Evolutionary conservation across 2,888 invertebrate genomes (phyloP), one percentile per base, ranked within the genome.

Genomic region (Papilio protenor): DNA sequence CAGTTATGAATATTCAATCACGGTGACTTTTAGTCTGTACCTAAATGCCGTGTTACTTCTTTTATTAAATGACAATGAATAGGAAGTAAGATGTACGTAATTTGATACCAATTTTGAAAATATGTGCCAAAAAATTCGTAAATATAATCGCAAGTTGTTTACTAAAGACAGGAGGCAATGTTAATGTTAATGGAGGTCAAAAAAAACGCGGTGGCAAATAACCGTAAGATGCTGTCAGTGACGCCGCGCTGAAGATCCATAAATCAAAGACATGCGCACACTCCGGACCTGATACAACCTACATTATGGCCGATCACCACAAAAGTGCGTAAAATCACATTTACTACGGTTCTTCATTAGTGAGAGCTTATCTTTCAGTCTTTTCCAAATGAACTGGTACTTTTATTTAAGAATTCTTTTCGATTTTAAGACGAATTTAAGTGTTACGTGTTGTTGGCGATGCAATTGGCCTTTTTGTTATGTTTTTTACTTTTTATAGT

Each of bases 1-100:
- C 1, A 18, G 75, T 79, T 70, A 84, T 84, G 80, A 82, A 83
- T 83, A 84, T 82, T 82, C 82, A 82, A 81, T 79, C n/a, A 78
- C 70, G 77, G 47, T 57, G 64, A 79, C 77, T 73, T 75, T 81
- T 77, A 79, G 55, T 55, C 75, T 73, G 61, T 75, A 77, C 23
- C 3, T 52, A 52, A 18, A 61, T 47, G 21, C 8, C 21, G 64
- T 33, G 18, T 33, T 6, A 52, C 5, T 52, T 52, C 16, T 52
- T 52, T 52, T 52, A 18, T 52, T 55, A 18, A 21, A 55, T 55
- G n/a, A 55, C 55, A 55, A 55, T 2, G 18, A 10, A n/a, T 55
- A 55, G 6, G 1, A 49, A 49, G 16, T 49, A 49, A 4, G 12
- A 49, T 5, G 49, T 49, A 49, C 40, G 8, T 8, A 40, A 40